phyloP scores from a whole-genome alignment of 37 sponge, comb jelly and placozoan genomes.

The Axinella damicornis region DNA sequence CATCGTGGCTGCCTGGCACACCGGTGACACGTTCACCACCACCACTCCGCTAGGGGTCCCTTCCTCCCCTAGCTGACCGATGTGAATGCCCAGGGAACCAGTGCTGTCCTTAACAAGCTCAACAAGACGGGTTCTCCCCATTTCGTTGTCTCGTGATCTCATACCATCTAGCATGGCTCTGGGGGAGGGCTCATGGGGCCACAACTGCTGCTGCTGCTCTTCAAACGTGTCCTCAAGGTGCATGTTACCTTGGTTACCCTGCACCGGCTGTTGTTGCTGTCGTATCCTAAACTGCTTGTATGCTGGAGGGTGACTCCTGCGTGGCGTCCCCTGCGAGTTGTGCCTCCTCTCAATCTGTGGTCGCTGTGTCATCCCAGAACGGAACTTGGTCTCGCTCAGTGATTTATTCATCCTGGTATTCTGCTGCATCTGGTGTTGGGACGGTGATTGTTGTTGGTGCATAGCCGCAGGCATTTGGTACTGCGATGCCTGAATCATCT shows the following conservation, averaged over 20 bases:
- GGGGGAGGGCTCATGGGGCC: background rate
- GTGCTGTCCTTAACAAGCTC: conserved; percentile 25
- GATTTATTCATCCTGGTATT: conserved; percentile 23
- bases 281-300: background rate
- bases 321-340: conserved; percentile 27
- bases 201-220: conserved; percentile 1
- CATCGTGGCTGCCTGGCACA: background rate
- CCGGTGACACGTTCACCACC: conserved; percentile 10
- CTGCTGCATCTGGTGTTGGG: background rate
- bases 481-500: background rate
- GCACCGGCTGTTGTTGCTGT: conserved; percentile 4
- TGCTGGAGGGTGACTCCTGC: background rate
- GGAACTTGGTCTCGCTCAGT: conserved; percentile 31
- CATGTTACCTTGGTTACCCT: too few relatives aligned
- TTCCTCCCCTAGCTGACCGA: conserved; percentile 6
- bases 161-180: too few relatives aligned
- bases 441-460: background rate
- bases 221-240: background rate
- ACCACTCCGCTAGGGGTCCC: conserved; percentile 17
- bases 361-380: background rate
- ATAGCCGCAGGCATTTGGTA: background rate
- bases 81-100: conserved; percentile 53
- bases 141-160: too few relatives aligned
- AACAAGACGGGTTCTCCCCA: background rate
- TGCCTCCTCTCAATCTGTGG: conserved; percentile 12